Evolutionary conservation across 2,797 vertebrate species (phyloP).

Genomic region (Pseudochirops cupreus): DNA sequence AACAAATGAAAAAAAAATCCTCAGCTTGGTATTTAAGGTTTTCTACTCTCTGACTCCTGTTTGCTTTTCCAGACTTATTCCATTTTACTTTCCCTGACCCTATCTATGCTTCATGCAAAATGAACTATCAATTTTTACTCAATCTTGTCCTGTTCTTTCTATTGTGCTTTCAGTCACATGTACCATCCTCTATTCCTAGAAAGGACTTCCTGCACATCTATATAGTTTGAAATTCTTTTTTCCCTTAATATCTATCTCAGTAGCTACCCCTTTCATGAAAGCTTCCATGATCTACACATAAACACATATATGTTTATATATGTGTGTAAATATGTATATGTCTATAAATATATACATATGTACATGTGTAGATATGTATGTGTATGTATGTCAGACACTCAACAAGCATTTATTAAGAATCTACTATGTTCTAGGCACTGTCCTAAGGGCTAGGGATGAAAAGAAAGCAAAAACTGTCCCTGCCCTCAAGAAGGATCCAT

Average conservation of each 20-base stretch:
- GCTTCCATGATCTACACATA: not conserved
- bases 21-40: not conserved
- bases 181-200: not conserved
- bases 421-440: not conserved
- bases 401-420: not conserved
- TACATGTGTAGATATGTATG: not conserved
- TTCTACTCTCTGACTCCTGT: not conserved
- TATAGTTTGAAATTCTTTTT: not conserved
- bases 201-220: not conserved
- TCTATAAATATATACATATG: not conserved
- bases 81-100: not conserved
- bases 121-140: not conserved
- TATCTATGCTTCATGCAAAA: not conserved
- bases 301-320: not conserved
- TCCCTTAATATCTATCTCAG: not conserved
- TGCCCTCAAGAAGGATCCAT: not conserved
- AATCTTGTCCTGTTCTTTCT: not conserved
- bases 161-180: not conserved
- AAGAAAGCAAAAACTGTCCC: not conserved
- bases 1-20: not conserved
- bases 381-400: not conserved
- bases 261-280: not conserved
- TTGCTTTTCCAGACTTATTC: not conserved
- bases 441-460: not conserved
- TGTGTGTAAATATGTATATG: not conserved